These are phyloP conservation scores for Cotesia glomerata DNA, from an alignment of 1,140 invertebrate species.

Conservation along the genomic window DNA sequence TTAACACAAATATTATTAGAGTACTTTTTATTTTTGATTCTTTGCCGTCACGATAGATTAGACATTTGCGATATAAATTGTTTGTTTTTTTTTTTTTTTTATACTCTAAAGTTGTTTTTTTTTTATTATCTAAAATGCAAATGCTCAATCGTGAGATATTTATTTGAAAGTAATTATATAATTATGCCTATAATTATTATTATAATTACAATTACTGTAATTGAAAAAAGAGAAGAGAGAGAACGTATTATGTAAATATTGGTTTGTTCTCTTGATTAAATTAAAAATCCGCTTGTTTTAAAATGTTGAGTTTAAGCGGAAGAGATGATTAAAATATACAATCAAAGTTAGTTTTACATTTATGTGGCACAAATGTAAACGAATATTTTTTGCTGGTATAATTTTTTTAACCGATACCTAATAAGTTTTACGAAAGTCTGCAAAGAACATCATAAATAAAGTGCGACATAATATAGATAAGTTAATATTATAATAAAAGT, in stretches of 20 bases:
- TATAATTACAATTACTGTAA: constrained; percentile 3
- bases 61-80: background rate
- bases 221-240: constrained; percentile 29
- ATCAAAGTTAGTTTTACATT: constrained; percentile 42
- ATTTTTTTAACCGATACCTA: no score
- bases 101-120: constrained; percentile 28
- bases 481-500: constrained; percentile 28
- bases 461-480: constrained; percentile 30
- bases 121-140: constrained; percentile 19
- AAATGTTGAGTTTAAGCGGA: background rate
- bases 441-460: constrained; percentile 27
- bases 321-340: constrained; percentile 28
- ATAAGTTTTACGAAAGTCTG: background rate
- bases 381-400: constrained; percentile 11
- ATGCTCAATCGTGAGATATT: constrained; percentile 6
- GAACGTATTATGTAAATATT: constrained; percentile 52
- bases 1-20: constrained; percentile 40
- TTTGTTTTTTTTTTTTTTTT: constrained; percentile 8
- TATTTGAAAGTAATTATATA: background rate
- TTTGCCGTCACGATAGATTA: constrained; percentile 20
- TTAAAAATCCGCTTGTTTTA: constrained; percentile 16
- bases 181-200: background rate
- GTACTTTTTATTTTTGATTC: constrained; percentile 29
- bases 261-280: constrained; percentile 45
- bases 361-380: constrained; percentile 38